Conservation (phyloP, 1,140 invertebrate species). For the Drosophila virilis region DNA sequence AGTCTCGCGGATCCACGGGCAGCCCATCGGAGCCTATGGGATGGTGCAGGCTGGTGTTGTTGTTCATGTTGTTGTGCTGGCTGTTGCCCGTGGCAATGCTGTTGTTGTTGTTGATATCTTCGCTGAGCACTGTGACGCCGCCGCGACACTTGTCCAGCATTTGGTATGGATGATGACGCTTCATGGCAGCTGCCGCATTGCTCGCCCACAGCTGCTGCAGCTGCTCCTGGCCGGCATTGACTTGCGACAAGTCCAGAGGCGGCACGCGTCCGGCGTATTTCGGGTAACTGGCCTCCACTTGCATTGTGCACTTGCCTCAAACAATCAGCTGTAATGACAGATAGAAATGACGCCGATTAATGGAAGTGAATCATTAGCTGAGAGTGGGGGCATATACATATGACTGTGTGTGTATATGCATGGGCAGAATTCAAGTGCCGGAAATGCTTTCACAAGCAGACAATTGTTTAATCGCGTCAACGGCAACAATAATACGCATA, state of each 20-base stretch:
- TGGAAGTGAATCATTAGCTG: conserved; percentile 60
- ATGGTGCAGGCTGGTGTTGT: conserved; percentile 43
- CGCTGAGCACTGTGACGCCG: conserved; percentile 45
- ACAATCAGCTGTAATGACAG: conserved; percentile 44
- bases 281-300: conserved; percentile 79
- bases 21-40: conserved; percentile 77
- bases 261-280: conserved; percentile 83
- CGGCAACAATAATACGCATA: conserved; percentile 54
- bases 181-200: conserved; percentile 37
- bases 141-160: conserved; percentile 70
- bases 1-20: conserved; percentile 88
- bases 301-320: conserved; percentile 47
- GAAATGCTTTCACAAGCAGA: conserved; percentile 76
- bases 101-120: conserved; percentile 62
- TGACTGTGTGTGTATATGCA: conserved; percentile 15
- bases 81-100: background rate
- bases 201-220: conserved; percentile 65
- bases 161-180: conserved; percentile 72
- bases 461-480: conserved; percentile 77
- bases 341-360: conserved; percentile 64
- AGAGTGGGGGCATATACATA: conserved; percentile 9
- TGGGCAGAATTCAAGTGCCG: conserved; percentile 49
- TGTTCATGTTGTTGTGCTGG: background rate
- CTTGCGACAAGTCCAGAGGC: conserved; percentile 76
- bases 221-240: conserved; percentile 61